These are phyloP conservation scores for Alcis repandata DNA, from an alignment of 2,888 invertebrate genomes.

Conservation along the genomic window DNA sequence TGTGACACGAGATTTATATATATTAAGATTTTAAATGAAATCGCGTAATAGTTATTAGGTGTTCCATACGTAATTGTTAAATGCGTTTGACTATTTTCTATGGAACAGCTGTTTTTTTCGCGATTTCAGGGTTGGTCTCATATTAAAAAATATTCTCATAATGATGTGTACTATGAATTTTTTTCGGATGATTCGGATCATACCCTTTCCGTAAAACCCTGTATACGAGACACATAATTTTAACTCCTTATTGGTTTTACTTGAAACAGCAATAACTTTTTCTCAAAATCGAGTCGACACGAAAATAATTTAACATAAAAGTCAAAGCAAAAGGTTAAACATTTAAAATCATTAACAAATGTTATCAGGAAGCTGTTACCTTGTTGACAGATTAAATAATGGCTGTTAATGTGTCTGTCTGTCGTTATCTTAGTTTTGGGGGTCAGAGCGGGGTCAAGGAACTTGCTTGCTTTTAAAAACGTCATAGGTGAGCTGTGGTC, in stretches of 20 bases:
- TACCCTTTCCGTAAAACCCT: too few relatives aligned
- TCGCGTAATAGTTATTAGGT: too few relatives aligned
- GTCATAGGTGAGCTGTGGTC: neutral
- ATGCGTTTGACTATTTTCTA: too few relatives aligned
- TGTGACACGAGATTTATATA: too few relatives aligned
- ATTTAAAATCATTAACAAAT: conserved; percentile 10
- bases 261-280: neutral
- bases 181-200: too few relatives aligned
- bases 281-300: neutral
- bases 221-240: too few relatives aligned
- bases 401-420: conserved; percentile 27
- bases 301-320: conserved; percentile 9
- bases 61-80: too few relatives aligned
- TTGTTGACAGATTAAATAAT: conserved; percentile 35
- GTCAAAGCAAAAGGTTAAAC: conserved; percentile 21
- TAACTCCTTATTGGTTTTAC: neutral
- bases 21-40: too few relatives aligned
- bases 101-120: too few relatives aligned
- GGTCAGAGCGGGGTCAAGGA: neutral
- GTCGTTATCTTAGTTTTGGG: conserved; percentile 18
- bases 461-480: neutral
- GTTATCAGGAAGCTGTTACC: conserved; percentile 30
- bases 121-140: too few relatives aligned
- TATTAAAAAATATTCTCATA: too few relatives aligned
- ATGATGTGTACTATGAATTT: too few relatives aligned